Evolutionary conservation across 2,113 vertebrate species (phyloP), one percentile per base, ranked within the genome.

Genomic region (Myiopsitta monachus): DNA sequence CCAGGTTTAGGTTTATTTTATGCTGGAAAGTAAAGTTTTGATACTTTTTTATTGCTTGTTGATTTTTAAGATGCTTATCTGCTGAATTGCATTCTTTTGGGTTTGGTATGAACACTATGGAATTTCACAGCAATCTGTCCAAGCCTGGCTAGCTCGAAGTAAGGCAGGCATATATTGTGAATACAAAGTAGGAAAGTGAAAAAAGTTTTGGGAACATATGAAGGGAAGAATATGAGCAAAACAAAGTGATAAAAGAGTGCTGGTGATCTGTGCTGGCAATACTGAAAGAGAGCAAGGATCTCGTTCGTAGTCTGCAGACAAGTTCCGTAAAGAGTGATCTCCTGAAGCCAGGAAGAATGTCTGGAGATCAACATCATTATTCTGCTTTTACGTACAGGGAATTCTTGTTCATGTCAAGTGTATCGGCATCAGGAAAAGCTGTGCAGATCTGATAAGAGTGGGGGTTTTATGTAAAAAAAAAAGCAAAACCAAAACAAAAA

Each of bases 41-140:
- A 61, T 91, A 24, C 6, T 17, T 49, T 36, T 69, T 87, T 44
- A 52, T 4, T 28, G 23, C 9, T 41, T 75, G 38, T 78, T 74
- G 59, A 55, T 93, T 88, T 90, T 90, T 78, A 84, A 82, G 80
- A 62, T 84, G 41, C 12, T 88, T 96, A 62, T 87, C 83, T 69
- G 39, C 36, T 79, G 31, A 92, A 84, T 30, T 55, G 28, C 73
- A 26, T 92, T 95, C 91, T 82, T 94, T 92, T 6, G 1, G 24
- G 36, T 87, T 88, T 88, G 66, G 33, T 68, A 46, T 44, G 44
- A 84, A 27, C 12, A 4, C 41, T 91, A 3, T 82, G 83, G 88
- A 69, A 80, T 89, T 93, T 87, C 28, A 44, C 17, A 54, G 77
- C 2, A 0, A n/a, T 44, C 52, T 69, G 39, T 68, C 11, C 44